Conservation (phyloP, 2,797 vertebrate genomes). For the Ctenopoma kingsleyae region DNA sequence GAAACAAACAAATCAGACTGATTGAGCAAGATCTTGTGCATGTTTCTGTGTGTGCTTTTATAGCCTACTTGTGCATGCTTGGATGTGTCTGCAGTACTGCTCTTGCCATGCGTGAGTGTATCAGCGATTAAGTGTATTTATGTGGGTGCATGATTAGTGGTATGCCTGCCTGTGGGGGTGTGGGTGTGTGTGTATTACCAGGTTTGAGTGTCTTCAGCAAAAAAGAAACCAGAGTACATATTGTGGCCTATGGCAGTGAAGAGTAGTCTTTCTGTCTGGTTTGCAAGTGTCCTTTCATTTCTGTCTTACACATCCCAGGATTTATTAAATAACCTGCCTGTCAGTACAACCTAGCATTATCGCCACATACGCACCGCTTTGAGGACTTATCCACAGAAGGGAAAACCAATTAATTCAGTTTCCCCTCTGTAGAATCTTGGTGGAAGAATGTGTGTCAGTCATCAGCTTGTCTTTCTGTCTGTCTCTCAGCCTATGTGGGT, state of each 20-base stretch:
- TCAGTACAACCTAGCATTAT: conserved; percentile 79
- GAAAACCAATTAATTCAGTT: conserved; percentile 80
- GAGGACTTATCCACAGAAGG: conserved; percentile 70
- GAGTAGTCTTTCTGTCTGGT: conserved; percentile 45
- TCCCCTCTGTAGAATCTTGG: conserved; percentile 67
- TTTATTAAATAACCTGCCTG: conserved; percentile 85
- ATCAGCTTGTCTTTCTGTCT: conserved; percentile 44
- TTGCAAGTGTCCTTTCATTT: conserved; percentile 55
- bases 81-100: conserved; percentile 69
- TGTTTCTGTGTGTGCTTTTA: conserved; percentile 76
- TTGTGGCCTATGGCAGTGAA: conserved; percentile 57
- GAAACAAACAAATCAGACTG: conserved; percentile 89
- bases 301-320: conserved; percentile 73
- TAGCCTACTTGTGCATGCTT: conserved; percentile 77
- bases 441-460: conserved; percentile 65
- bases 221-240: conserved; percentile 64
- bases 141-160: conserved; percentile 75
- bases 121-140: conserved; percentile 78
- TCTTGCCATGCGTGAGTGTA: conserved; percentile 70
- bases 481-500: conserved; percentile 56
- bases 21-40: conserved; percentile 82
- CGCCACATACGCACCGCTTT: conserved; percentile 56
- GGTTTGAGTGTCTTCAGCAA: conserved; percentile 63
- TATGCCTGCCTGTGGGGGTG: conserved; percentile 26
- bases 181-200: conserved; percentile 24